A percentile compares a stretch with the other conserved stretches of the same genome.
Conservation (phyloP, 1,140 invertebrate species). For the Chionoecetes opilio region DNA sequence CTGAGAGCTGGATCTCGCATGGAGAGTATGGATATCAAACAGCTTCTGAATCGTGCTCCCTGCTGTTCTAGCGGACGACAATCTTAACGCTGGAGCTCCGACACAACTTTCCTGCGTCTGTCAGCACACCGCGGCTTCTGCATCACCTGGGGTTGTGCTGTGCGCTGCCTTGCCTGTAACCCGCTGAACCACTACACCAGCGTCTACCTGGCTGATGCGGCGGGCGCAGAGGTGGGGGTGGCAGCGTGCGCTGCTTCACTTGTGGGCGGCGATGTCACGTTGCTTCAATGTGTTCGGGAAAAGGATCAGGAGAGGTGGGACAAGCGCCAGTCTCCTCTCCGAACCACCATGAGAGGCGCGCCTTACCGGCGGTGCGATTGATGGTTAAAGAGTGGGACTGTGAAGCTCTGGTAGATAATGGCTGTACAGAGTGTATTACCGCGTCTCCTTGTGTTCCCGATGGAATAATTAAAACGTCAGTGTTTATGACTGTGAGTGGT, state of each 20-base stretch:
- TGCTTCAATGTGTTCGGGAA: conserved; percentile 48
- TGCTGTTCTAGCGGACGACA: too few relatives aligned
- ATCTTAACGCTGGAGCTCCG: too few relatives aligned
- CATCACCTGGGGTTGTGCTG: too few relatives aligned
- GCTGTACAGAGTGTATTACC: background rate
- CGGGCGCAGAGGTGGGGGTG: background rate
- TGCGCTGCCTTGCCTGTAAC: too few relatives aligned
- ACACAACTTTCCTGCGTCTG: too few relatives aligned
- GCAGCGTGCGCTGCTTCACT: background rate
- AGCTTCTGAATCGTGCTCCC: too few relatives aligned
- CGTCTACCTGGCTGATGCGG: background rate
- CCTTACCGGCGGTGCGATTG: background rate
- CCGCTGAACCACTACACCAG: too few relatives aligned
- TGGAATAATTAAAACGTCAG: background rate
- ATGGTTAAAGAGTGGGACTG: background rate
- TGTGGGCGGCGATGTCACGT: conserved; percentile 22
- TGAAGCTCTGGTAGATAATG: conserved; percentile 35
- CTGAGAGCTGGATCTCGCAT: too few relatives aligned
- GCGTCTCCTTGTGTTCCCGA: background rate
- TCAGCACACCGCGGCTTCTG: too few relatives aligned
- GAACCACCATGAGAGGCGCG: conserved; percentile 11
- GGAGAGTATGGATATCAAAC: too few relatives aligned
- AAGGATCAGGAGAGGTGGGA: conserved; percentile 1
- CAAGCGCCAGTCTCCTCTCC: conserved; percentile 33
- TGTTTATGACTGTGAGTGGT: background rate